A percentile compares a stretch with the other conserved stretches of the same genome.
phyloP scores from a whole-genome alignment of 1,140 invertebrate species.

The Drosophila seguyi region DNA sequence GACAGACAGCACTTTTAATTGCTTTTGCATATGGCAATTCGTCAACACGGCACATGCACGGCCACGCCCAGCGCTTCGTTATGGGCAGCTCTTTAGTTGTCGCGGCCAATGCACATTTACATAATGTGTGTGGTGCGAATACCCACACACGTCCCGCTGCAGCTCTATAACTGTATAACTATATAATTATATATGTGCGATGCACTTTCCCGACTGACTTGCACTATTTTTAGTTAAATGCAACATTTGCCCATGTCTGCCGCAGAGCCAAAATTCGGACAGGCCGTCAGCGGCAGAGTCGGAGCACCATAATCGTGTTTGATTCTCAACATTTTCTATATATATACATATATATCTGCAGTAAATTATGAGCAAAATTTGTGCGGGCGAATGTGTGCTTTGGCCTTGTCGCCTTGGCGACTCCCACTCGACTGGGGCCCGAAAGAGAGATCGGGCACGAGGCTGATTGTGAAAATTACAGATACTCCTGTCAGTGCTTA shows the following conservation, averaged over 20 bases:
- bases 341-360: conserved; percentile 6
- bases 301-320: conserved; percentile 50
- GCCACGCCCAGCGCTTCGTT: conserved; percentile 63
- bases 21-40: conserved; percentile 83
- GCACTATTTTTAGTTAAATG: conserved; percentile 77
- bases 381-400: conserved; percentile 26
- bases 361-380: conserved; percentile 35
- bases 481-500: neutral
- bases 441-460: neutral
- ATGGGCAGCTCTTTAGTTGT: conserved; percentile 72
- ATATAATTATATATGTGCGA: conserved; percentile 22
- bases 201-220: conserved; percentile 67
- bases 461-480: neutral
- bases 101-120: conserved; percentile 73
- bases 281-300: conserved; percentile 8
- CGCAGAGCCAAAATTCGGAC: conserved; percentile 24
- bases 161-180: conserved; percentile 15
- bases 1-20: conserved; percentile 84
- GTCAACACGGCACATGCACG: conserved; percentile 66
- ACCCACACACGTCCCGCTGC: conserved; percentile 19
- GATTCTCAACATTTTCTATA: neutral
- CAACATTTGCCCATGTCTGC: conserved; percentile 61
- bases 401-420: conserved; percentile 73
- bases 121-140: conserved; percentile 55
- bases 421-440: conserved; percentile 48